Evolutionary conservation across 2,113 vertebrate species (phyloP), one percentile per base, ranked within the genome.

Genomic region (Istiophorus platypterus): DNA sequence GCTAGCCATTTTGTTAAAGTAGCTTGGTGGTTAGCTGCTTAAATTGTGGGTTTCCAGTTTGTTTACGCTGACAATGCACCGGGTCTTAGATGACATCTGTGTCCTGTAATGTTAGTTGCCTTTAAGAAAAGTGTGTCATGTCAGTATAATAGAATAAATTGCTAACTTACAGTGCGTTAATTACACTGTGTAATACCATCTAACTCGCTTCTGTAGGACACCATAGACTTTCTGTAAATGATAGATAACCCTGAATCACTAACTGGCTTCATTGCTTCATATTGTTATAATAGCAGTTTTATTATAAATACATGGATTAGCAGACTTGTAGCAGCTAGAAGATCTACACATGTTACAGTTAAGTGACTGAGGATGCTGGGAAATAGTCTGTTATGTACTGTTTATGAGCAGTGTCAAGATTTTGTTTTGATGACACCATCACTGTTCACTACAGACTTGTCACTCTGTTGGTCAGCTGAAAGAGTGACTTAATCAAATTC

Each of bases 1-100:
- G 74, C 84, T 92, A 90, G 89, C 89, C 88, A 34, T 70, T 51
- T 67, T 85, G 76, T 72, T 81, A 70, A 70, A 76, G 18, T 58
- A 74, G 37, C 58, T 39, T 34, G 24, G 24, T 52, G 26, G 42
- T 59, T 61, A 13, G 17, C 61, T 42, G 7, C 7, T 13, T n/a
- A 20, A 20, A 24, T 3, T 24, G n/a, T 57, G 39, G 2, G 15
- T 56, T 20, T 31, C 17, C 6, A 4, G 12, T 74, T 74, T 77
- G 45, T 71, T 76, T 63, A 20, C 18, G 65, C 24, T 51, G 27
- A 22, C 56, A 37, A 54, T 47, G 42, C 47, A 31, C 1, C 31
- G 61, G 56, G 2, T 73, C 15, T 27, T 4, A 42, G 20, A 42
- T 65, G 0, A 4, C 13, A 5, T 5, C 0, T 29, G 45, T 59